These are phyloP conservation scores for Ophthalmolycus amberensis DNA, from an alignment of 2,113 vertebrate species.

Conservation along the genomic window DNA sequence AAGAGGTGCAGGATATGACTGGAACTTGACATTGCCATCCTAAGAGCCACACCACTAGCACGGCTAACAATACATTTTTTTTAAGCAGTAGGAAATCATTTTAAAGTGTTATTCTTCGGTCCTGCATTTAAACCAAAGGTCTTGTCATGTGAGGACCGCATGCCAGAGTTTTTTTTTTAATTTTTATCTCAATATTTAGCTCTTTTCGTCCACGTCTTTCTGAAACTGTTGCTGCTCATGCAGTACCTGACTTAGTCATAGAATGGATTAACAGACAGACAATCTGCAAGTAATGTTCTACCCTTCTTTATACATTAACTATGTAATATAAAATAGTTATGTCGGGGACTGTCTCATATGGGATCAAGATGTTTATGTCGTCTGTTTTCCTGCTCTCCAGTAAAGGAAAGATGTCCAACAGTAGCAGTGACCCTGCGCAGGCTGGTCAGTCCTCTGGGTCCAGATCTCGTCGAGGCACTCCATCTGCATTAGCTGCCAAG, in stretches of 20 bases:
- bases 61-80: too few relatives aligned
- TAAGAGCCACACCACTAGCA: too few relatives aligned
- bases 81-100: too few relatives aligned
- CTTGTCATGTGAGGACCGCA: too few relatives aligned
- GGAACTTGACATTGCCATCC: too few relatives aligned
- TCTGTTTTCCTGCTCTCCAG: constrained; percentile 47
- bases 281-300: neutral
- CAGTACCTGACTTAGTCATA: neutral
- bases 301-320: neutral
- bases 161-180: neutral
- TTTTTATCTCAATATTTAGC: neutral
- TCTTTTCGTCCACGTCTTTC: neutral
- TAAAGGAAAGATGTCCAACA: constrained; percentile 51
- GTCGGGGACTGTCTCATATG: too few relatives aligned
- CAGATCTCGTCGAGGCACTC: neutral
- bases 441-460: constrained; percentile 25
- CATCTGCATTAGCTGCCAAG: neutral
- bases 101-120: too few relatives aligned
- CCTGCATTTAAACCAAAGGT: too few relatives aligned
- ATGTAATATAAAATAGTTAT: neutral
- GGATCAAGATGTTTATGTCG: neutral
- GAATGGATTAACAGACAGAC: neutral
- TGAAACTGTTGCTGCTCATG: too few relatives aligned
- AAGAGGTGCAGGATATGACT: too few relatives aligned
- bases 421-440: neutral